Base-by-base conservation (phyloP, 1,140 invertebrate genomes). In the Ganaspis sp. region DNA sequence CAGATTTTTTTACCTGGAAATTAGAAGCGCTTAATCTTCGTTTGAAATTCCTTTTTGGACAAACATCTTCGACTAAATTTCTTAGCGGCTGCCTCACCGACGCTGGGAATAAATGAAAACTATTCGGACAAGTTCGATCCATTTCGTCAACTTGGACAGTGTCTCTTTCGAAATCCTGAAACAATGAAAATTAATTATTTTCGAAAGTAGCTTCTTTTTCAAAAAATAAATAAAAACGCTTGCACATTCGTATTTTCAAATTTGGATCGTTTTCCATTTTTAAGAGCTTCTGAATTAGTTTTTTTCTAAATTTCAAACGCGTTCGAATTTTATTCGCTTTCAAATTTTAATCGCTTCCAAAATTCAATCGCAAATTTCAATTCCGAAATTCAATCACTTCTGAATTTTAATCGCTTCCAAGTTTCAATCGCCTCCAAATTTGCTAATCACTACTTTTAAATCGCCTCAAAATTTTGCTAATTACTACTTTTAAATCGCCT, bases 81-180 rank as follows among this genome's bases (percentile, higher is more conserved):
- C 95, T 94, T 81, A 98, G 89, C 74, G 96, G 96, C 84, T 94
- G 92, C 78, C 96, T 90, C 75, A 96, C 94, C 29, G 95, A 94
- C 78, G 95, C 95, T 26, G 96, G 95, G 86, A 96, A 96, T 79
- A 98, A 91, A 79, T 96, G 94, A 72, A 96, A 92, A 74, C 95
- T 96, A 88, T 96, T 98, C 42, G 97, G 97, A 90, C 97, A 98
- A 9, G 96, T 96, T 78, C 95, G 94, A 81, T 95, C 93, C 87
- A 93, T 91, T 76, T 93, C 92, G 23, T 90, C 87, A 5, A 92
- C 84, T 11, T 89, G 79, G 26, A 90, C 80, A 70, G 86, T 81
- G 86, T 87, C 90, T 81, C 89, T 93, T 90, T 95, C 94, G 70
- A 92, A 92, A 76, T 94, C 93, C 86, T 94, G 92, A 72, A 58